Evolutionary conservation across 1,140 invertebrate species (phyloP).

Genomic region (Drosophila kanapiae): DNA sequence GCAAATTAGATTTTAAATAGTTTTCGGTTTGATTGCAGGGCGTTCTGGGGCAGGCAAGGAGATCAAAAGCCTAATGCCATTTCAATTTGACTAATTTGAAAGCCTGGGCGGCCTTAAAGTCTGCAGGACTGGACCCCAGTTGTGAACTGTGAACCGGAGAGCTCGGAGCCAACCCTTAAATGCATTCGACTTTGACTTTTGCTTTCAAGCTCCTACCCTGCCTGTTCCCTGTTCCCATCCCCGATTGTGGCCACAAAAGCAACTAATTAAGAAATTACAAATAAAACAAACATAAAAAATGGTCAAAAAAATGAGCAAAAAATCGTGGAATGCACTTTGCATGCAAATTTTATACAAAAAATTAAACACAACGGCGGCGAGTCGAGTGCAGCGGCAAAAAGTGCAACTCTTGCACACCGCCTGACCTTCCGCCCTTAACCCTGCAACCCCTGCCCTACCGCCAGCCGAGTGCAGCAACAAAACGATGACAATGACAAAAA

Average conservation of each 20-base stretch:
- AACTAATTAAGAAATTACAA: conserved; percentile 83
- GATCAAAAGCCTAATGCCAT: conserved; percentile 67
- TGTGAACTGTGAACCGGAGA: not conserved
- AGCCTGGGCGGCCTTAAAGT: conserved; percentile 46
- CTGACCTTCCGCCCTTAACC: conserved; percentile 26
- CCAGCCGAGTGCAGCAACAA: conserved; percentile 32
- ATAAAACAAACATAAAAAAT: conserved; percentile 63
- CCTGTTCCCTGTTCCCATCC: conserved; percentile 5
- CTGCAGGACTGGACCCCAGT: conserved; percentile 11
- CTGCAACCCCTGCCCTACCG: not conserved
- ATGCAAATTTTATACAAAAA: conserved; percentile 78
- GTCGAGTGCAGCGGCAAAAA: conserved; percentile 63
- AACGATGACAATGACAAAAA: conserved; percentile 78
- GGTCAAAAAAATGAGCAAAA: conserved; percentile 47
- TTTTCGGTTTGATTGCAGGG: conserved; percentile 66
- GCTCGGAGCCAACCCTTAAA: conserved; percentile 51
- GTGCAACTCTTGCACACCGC: conserved; percentile 77
- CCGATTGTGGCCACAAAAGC: conserved; percentile 61
- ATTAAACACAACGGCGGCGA: conserved; percentile 69
- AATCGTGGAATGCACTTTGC: conserved; percentile 72
- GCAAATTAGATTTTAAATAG: conserved; percentile 82
- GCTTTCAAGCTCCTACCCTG: conserved; percentile 23
- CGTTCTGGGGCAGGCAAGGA: not conserved
- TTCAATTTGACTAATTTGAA: conserved; percentile 74
- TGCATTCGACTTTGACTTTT: conserved; percentile 49